Percentiles rank a stretch among this genome's conserved stretches.
phyloP scores from a whole-genome alignment of 2,797 vertebrate species.

The Mastacembelus armatus region DNA sequence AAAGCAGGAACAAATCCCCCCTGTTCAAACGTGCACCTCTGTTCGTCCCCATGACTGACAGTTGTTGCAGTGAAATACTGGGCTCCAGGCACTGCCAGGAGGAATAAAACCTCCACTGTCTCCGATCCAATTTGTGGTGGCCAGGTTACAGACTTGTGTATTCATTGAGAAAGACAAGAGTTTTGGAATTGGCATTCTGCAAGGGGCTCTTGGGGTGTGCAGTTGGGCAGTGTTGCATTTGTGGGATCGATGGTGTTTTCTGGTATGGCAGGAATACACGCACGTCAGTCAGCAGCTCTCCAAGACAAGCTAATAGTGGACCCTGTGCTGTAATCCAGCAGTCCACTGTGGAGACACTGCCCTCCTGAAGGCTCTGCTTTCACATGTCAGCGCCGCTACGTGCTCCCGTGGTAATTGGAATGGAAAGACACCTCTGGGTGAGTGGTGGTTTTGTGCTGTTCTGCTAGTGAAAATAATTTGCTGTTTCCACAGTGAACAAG shows the following conservation, averaged over 20 bases:
- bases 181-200: constrained; percentile 74
- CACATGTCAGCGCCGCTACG: constrained; percentile 32
- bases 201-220: constrained; percentile 42
- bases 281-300: constrained; percentile 45
- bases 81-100: constrained; percentile 74
- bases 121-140: constrained; percentile 77
- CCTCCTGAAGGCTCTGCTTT: constrained; percentile 38
- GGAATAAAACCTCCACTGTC: constrained; percentile 77
- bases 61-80: constrained; percentile 65
- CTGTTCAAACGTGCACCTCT: constrained; percentile 55
- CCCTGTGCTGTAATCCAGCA: constrained; percentile 43
- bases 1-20: constrained; percentile 65
- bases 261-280: constrained; percentile 22
- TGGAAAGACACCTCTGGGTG: constrained; percentile 44
- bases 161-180: constrained; percentile 74
- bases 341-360: constrained; percentile 33
- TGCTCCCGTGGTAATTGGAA: constrained; percentile 57
- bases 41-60: constrained; percentile 68
- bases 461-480: constrained; percentile 56
- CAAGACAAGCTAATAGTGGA: constrained; percentile 29
- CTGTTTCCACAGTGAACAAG: constrained; percentile 50
- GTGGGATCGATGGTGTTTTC: constrained; percentile 68
- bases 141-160: constrained; percentile 68
- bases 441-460: constrained; percentile 31
- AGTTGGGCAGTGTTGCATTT: constrained; percentile 61